Evolutionary conservation across 2,888 invertebrate species (phyloP).

Genomic region (Acronicta alni): DNA sequence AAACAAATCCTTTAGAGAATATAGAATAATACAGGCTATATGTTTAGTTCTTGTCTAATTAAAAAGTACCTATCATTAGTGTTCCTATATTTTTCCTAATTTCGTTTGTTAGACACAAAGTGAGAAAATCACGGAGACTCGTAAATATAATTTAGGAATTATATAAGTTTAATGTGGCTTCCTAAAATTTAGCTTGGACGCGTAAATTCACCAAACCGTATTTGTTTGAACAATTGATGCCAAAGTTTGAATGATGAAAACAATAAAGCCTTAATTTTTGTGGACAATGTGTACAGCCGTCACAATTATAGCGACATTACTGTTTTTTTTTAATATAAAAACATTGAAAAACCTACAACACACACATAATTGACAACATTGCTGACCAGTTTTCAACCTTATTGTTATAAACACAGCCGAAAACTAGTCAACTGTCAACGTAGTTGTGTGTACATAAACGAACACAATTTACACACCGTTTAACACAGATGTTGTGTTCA

Average conservation of each 20-base stretch:
- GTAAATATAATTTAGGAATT: constrained; percentile 6
- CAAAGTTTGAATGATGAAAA: too few species aligned
- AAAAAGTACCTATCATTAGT: constrained; percentile 15
- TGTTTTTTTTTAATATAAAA: not conserved
- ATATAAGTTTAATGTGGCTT: constrained; percentile 14
- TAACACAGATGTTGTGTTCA: constrained; percentile 15
- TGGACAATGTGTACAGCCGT: too few species aligned
- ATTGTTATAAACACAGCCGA: too few species aligned
- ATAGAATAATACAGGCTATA: not conserved
- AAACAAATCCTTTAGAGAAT: not conserved
- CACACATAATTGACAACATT: not conserved
- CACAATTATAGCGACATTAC: too few species aligned
- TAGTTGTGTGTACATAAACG: constrained; percentile 3
- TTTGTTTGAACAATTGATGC: too few species aligned
- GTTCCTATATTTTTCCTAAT: constrained; percentile 5
- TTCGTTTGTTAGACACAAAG: not conserved
- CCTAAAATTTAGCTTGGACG: constrained; percentile 12
- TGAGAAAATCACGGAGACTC: constrained; percentile 15
- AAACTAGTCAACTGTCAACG: too few species aligned
- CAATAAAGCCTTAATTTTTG: too few species aligned
- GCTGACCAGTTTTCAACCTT: too few species aligned
- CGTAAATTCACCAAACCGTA: constrained; percentile 1
- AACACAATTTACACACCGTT: constrained; percentile 19
- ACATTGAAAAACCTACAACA: constrained; percentile 3
- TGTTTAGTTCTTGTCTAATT: constrained; percentile 4